Base-by-base conservation (phyloP, 2,113 vertebrate species). In the Prionailurus bengalensis region DNA sequence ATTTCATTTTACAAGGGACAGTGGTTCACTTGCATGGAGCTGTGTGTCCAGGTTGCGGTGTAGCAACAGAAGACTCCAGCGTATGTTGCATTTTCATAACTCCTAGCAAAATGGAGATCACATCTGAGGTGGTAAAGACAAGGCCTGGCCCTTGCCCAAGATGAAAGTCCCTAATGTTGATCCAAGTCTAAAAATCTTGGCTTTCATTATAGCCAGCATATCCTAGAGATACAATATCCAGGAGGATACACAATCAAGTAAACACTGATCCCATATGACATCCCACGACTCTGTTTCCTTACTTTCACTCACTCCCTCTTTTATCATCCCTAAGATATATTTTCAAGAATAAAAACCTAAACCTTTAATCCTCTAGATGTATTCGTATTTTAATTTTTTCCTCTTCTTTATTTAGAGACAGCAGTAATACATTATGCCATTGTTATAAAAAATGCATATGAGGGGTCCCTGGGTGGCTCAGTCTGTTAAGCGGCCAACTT, bases 351-450 rank as follows among this genome's bases (percentile, higher is more conserved):
- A 45, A 5, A 70, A 7, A n/a, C 1, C 5, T 71, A 74, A 61
- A 74, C 3, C 66, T 39, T 53, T 23, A 33, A 81, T 63, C 45
- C 19, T 79, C 29, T 73, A 68, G 7, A 55, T 42, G 45, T 61
- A 53, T 31, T 88, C n/a, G 85, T 23, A 70, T 4, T 83, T 76
- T 74, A 89, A 82, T 66, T 74, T 86, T n/a, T 91, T 95, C 84
- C 6, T 84, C 17, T 70, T 96, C 65, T 94, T 73, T 89, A 78
- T 33, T 80, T 81, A 55, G 12, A 70, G 19, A 5, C 14, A 76
- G 55, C 5, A 92, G 12, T 55, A 58, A 51, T 58, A 65, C 5
- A 42, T 74, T 68, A 53, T 84, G 8, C 11, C 45, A 76, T 39
- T 55, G 8, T 31, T 91, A 31, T 91, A 83, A 51, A 74, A 94